A percentile compares a stretch with the other conserved stretches of the same genome.
phyloP scores from a whole-genome alignment of 2,888 invertebrate species.

The Brachylomia viminalis region DNA sequence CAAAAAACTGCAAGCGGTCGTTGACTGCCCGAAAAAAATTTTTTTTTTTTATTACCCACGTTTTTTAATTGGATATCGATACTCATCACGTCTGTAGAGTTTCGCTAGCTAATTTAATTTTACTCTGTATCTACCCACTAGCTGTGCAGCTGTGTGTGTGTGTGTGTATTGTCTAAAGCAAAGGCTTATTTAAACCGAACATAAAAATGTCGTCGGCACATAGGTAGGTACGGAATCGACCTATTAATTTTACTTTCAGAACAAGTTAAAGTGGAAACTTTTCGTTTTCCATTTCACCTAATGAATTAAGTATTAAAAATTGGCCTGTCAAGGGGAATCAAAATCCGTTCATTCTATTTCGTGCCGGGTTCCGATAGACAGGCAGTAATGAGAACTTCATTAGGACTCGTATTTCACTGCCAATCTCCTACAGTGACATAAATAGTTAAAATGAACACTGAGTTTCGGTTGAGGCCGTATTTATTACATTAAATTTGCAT shows the following conservation, averaged over 20 bases:
- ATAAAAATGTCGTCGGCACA: constrained; percentile 5
- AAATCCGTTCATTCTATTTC: constrained; percentile 72
- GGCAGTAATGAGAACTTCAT: constrained; percentile 75
- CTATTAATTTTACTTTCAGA: constrained; percentile 53
- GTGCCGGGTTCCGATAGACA: constrained; percentile 69
- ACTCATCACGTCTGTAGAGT: no score
- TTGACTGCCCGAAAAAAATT: no score
- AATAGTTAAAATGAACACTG: constrained; percentile 71
- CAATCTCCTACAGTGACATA: constrained; percentile 70
- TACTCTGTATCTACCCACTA: no score
- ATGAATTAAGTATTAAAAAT: constrained; percentile 71
- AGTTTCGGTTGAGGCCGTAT: constrained; percentile 56
- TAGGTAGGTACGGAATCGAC: constrained; percentile 21
- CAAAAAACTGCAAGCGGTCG: no score
- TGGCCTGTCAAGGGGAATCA: constrained; percentile 71
- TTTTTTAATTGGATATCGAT: no score
- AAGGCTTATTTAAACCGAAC: background rate
- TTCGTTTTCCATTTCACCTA: constrained; percentile 61
- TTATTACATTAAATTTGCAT: constrained; percentile 60
- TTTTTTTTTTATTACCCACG: no score
- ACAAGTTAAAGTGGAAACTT: constrained; percentile 58
- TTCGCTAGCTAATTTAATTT: no score
- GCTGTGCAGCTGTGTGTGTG: no score
- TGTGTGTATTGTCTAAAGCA: background rate
- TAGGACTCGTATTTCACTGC: constrained; percentile 70